phyloP scores from a whole-genome alignment of 1,140 invertebrate genomes.

The Macrostomum lignano region DNA sequence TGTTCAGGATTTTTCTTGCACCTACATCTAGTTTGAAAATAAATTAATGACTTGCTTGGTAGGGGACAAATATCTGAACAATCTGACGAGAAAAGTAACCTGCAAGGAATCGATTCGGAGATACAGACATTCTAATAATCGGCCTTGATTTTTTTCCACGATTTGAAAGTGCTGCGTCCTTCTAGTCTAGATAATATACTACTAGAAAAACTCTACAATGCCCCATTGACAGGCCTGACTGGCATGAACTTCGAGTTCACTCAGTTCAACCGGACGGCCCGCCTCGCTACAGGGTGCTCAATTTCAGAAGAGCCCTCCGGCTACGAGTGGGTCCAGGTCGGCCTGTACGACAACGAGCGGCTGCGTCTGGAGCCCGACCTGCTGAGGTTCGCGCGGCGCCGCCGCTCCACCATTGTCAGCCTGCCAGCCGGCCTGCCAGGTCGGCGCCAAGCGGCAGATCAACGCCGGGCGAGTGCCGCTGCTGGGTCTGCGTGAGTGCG shows the following conservation, averaged over 20 bases:
- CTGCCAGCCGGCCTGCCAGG: constrained; percentile 52
- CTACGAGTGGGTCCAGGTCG: constrained; percentile 48
- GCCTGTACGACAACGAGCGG: constrained; percentile 13
- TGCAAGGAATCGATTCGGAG: too few species aligned
- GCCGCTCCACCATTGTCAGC: constrained; percentile 51
- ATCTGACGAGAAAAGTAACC: too few species aligned
- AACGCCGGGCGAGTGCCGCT: constrained; percentile 65
- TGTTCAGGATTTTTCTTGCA: too few species aligned
- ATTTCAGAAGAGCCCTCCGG: constrained; percentile 50
- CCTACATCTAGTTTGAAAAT: too few species aligned
- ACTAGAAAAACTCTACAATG: background rate
- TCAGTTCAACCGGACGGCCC: constrained; percentile 56
- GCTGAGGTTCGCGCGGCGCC: constrained; percentile 30
- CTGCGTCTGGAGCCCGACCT: background rate
- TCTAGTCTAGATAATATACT: too few species aligned
- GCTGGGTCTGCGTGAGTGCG: constrained; percentile 80
- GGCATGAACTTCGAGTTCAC: constrained; percentile 57
- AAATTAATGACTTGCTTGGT: too few species aligned
- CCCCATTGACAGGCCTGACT: constrained; percentile 36
- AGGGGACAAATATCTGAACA: too few species aligned
- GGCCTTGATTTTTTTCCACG: too few species aligned
- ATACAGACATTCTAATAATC: too few species aligned
- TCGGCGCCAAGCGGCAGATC: constrained; percentile 60
- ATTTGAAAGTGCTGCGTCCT: too few species aligned
- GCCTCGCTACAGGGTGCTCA: constrained; percentile 68